Conservation (phyloP, 2,113 vertebrate genomes). For the Oenanthe oenanthe region DNA sequence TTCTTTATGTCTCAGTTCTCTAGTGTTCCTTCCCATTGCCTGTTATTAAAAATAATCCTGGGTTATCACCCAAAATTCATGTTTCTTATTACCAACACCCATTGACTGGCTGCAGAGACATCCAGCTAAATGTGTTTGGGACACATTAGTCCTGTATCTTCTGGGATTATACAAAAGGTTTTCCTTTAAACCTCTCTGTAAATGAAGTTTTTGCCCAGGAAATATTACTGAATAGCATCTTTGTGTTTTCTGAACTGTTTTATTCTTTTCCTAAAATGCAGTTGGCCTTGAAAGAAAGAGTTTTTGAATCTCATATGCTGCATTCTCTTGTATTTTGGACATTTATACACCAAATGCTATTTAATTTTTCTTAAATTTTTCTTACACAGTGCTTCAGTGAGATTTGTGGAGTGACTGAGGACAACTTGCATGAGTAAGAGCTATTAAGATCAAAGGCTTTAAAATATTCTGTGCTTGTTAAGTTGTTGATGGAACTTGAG, state of each 20-base stretch:
- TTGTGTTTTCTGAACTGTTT: neutral
- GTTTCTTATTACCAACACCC: neutral
- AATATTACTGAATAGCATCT: neutral
- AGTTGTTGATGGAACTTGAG: neutral
- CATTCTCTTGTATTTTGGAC: neutral
- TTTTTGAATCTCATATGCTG: neutral
- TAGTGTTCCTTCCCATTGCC: neutral
- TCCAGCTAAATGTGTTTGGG: neutral
- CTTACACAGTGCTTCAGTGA: neutral
- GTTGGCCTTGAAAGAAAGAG: neutral
- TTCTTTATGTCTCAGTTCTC: neutral
- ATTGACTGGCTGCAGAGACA: neutral
- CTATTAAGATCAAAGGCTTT: slow-evolving; percentile 10
- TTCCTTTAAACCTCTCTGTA: neutral
- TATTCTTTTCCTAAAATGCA: neutral
- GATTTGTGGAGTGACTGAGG: slow-evolving; percentile 18
- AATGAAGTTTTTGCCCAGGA: neutral
- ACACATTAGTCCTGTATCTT: neutral
- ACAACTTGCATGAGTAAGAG: neutral
- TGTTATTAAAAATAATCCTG: neutral
- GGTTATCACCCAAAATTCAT: neutral
- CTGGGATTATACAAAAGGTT: neutral
- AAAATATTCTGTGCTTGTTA: neutral
- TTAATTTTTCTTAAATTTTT: slow-evolving; percentile 36
- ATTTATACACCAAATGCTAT: neutral